A percentile compares a stretch with the other conserved stretches of the same genome.
phyloP scores from a whole-genome alignment of 2,113 vertebrate genomes.

The Silurus meridionalis region DNA sequence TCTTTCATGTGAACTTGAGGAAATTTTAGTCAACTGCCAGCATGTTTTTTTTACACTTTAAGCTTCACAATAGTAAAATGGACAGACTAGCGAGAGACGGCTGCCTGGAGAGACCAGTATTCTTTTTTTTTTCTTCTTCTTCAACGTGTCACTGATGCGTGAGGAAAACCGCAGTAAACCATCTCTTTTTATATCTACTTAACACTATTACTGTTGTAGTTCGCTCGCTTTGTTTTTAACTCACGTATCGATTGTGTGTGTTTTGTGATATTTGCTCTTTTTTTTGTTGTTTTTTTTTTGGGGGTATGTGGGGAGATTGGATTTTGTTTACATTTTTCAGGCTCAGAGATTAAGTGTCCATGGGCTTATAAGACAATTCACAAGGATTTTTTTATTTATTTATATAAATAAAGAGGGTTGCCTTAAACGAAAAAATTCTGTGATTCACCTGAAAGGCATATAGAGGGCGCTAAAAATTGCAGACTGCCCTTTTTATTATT shows the following conservation, averaged over 20 bases:
- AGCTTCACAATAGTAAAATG: not conserved
- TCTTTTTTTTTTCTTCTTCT: not conserved
- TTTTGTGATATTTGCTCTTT: not conserved
- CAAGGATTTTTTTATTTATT: not conserved
- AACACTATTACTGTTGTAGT: not conserved
- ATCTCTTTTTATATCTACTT: not conserved
- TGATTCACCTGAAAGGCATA: not conserved
- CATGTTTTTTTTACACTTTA: not conserved
- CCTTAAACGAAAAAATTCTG: not conserved
- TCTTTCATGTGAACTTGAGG: not conserved
- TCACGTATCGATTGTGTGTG: not conserved
- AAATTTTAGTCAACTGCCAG: not conserved
- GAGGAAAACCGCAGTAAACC: not conserved
- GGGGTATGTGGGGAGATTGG: not conserved
- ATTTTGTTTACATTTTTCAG: slow-evolving; percentile 12
- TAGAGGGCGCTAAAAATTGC: not conserved
- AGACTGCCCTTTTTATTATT: too few species aligned
- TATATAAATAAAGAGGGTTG: not conserved
- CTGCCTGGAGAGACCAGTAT: not conserved
- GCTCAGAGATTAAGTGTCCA: not conserved
- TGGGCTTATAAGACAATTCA: not conserved
- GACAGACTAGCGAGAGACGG: too few species aligned
- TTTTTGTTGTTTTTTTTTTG: not conserved
- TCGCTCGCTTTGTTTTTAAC: not conserved
- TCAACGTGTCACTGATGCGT: not conserved